Percentiles rank a stretch among this genome's conserved stretches.
Conservation (phyloP, 2,113 vertebrate genomes). For the Caranx ignobilis region DNA sequence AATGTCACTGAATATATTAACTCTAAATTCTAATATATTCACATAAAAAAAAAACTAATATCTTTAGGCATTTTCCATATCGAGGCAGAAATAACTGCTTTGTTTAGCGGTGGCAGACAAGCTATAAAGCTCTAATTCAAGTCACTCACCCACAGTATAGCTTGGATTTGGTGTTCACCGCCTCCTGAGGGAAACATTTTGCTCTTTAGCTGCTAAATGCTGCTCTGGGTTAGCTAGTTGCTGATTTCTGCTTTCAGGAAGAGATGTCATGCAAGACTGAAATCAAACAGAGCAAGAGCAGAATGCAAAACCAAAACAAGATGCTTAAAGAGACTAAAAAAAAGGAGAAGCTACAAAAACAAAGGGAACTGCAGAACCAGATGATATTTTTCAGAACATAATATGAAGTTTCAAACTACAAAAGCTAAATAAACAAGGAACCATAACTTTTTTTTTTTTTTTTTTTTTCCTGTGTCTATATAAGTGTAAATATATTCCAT, state of each 20-base stretch:
- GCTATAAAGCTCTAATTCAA: background rate
- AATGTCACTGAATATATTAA: background rate
- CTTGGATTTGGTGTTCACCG: background rate
- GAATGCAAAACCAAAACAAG: background rate
- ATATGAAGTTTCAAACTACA: background rate
- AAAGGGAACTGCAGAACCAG: background rate
- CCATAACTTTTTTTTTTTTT: constrained; percentile 7
- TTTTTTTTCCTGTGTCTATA: background rate
- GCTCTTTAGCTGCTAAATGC: background rate
- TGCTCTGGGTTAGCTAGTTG: background rate
- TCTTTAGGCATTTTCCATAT: background rate
- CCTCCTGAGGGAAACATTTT: background rate
- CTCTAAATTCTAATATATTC: background rate
- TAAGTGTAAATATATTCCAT: constrained; percentile 1
- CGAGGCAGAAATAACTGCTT: background rate
- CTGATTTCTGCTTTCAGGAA: background rate
- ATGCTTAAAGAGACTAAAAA: background rate
- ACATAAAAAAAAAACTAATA: background rate
- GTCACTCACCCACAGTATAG: background rate
- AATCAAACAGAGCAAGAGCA: background rate
- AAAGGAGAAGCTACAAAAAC: background rate
- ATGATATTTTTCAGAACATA: background rate
- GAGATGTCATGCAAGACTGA: background rate
- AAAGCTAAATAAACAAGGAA: background rate
- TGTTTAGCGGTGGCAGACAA: background rate